These are phyloP conservation scores for Damaliscus lunatus DNA, from an alignment of 2,113 vertebrate species.

Conservation along the genomic window DNA sequence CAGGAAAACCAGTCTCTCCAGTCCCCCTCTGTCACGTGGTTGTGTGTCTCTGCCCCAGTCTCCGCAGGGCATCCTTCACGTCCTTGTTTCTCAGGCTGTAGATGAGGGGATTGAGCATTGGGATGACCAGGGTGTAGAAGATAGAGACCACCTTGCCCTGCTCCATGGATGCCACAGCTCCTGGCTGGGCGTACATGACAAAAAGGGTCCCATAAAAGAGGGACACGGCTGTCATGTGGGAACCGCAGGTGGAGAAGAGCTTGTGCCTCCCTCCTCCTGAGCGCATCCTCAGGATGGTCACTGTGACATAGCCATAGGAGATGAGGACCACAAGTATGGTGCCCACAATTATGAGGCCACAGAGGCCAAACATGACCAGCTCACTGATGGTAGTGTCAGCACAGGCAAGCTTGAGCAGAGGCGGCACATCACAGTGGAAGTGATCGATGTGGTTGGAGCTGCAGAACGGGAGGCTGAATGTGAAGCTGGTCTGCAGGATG, in stretches of 20 bases:
- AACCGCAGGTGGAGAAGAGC: background rate
- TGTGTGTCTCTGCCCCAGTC: background rate
- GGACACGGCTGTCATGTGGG: background rate
- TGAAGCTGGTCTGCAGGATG: conserved; percentile 25
- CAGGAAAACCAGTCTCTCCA: background rate
- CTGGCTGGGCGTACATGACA: conserved; percentile 35
- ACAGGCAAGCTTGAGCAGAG: background rate
- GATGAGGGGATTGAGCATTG: conserved; percentile 50
- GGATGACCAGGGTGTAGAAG: conserved; percentile 51
- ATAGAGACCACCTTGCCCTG: conserved; percentile 49
- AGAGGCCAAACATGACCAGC: background rate
- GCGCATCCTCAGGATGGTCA: conserved; percentile 47
- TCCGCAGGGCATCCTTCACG: background rate
- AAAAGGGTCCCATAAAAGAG: fast-evolving
- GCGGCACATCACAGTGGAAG: background rate
- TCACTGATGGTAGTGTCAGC: background rate
- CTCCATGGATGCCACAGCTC: background rate
- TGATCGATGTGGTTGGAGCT: background rate
- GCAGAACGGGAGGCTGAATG: background rate
- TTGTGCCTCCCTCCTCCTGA: background rate
- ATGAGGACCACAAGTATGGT: background rate
- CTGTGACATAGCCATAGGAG: conserved; percentile 56
- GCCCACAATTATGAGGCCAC: background rate
- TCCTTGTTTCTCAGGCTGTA: conserved; percentile 54
- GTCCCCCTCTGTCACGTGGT: fast-evolving